A percentile compares a stretch with the other conserved stretches of the same genome.
These are phyloP conservation scores for Hystrix brachyura DNA, from an alignment of 2,113 vertebrate genomes.

Conservation along the genomic window DNA sequence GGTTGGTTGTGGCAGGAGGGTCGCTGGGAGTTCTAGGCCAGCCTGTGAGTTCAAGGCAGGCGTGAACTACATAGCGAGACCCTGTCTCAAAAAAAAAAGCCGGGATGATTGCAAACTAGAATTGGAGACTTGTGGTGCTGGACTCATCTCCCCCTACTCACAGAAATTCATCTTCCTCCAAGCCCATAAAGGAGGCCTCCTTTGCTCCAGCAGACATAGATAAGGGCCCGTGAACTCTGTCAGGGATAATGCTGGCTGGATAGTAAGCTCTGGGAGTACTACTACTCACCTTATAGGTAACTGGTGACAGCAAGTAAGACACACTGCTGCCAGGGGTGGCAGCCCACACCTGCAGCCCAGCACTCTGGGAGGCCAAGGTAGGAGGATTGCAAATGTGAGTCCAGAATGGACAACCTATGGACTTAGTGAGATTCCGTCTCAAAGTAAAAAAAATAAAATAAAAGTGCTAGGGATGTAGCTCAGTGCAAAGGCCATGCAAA, in stretches of 20 bases:
- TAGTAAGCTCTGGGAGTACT: not conserved
- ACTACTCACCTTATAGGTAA: not conserved
- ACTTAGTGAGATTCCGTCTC: not conserved
- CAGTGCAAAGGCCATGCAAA: not conserved
- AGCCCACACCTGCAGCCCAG: not conserved
- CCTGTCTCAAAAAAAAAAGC: not conserved
- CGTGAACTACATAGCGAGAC: not conserved
- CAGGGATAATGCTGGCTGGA: not conserved
- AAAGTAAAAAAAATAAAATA: not conserved
- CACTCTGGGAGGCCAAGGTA: not conserved
- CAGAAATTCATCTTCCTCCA: not conserved
- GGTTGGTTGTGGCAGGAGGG: not conserved
- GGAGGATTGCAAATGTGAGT: not conserved
- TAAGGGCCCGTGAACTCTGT: not conserved
- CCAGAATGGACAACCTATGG: not conserved
- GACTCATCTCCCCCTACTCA: not conserved
- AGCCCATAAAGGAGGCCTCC: not conserved
- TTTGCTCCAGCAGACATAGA: not conserved
- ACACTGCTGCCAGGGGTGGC: not conserved
- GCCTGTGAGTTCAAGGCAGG: not conserved
- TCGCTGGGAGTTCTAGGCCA: not conserved
- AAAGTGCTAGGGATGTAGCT: not conserved
- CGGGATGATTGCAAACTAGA: constrained; percentile 2
- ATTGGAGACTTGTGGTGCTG: not conserved
- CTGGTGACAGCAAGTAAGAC: not conserved